phyloP scores from a whole-genome alignment of 1,140 invertebrate species.

The Cyphomyrmex costatus region DNA sequence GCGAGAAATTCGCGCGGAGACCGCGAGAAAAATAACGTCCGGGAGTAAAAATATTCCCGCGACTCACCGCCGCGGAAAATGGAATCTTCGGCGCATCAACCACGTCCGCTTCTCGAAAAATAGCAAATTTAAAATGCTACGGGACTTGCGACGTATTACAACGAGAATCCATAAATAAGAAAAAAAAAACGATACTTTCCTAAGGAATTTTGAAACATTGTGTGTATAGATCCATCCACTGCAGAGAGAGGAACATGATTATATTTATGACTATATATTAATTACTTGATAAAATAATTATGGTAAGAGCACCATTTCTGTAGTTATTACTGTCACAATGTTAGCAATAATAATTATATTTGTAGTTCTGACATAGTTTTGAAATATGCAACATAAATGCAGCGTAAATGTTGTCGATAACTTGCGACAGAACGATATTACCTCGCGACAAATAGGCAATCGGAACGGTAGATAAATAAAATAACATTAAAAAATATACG shows the following conservation, averaged over 20 bases:
- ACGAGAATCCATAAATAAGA: conserved; percentile 10
- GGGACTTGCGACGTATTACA: not conserved
- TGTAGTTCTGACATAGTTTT: not conserved
- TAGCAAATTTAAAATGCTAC: conserved; percentile 42
- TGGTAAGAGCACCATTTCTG: too few relatives aligned
- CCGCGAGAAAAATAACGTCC: conserved; percentile 57
- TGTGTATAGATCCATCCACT: not conserved
- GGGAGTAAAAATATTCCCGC: conserved; percentile 63
- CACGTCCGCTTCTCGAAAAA: conserved; percentile 57
- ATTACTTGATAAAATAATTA: too few relatives aligned
- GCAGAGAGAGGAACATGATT: too few relatives aligned
- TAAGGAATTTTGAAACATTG: not conserved
- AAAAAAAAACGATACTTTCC: conserved; percentile 18
- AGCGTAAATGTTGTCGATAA: conserved; percentile 13
- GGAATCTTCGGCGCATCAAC: conserved; percentile 73
- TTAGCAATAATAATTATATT: too few relatives aligned
- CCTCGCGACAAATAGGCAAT: not conserved
- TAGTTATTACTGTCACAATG: too few relatives aligned
- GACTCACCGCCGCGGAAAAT: conserved; percentile 72
- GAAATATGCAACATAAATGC: not conserved
- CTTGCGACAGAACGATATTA: not conserved
- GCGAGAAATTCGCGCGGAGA: conserved; percentile 29
- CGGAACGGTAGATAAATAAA: conserved; percentile 22
- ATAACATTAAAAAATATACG: conserved; percentile 5
- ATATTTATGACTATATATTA: too few relatives aligned